Evolutionary conservation across 2,888 invertebrate genomes (phyloP).

Genomic region (Lasioglossum leucozonium): DNA sequence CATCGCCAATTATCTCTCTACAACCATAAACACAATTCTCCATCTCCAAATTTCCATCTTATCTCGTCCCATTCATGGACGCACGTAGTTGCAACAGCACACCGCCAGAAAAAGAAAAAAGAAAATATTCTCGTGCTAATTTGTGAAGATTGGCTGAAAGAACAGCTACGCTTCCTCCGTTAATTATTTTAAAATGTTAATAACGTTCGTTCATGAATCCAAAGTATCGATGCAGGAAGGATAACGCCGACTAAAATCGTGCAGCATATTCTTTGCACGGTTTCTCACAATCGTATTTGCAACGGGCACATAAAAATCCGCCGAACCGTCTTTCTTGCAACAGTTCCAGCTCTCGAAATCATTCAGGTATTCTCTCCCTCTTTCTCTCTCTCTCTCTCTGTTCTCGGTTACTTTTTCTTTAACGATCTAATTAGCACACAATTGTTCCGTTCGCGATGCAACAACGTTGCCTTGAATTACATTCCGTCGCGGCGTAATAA

Average conservation of each 20-base stretch:
- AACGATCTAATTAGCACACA: conserved; percentile 50
- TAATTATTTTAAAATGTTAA: not conserved
- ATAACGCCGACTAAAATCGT: not conserved
- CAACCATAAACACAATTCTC: not conserved
- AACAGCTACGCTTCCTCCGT: not conserved
- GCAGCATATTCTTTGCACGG: not conserved
- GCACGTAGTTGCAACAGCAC: not conserved
- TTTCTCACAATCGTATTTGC: not conserved
- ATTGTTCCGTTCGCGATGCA: not conserved
- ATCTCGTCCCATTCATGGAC: not conserved
- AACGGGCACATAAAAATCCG: not conserved
- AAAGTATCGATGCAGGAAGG: not conserved
- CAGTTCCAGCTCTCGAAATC: not conserved
- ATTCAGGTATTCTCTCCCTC: not conserved
- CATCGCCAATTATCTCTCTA: not conserved
- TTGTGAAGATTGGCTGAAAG: not conserved
- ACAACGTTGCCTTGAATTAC: conserved; percentile 20
- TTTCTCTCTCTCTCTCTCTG: not conserved
- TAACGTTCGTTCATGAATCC: not conserved
- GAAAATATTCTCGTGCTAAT: not conserved
- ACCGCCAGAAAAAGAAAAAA: not conserved
- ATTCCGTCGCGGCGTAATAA: conserved; percentile 18
- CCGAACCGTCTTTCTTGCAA: not conserved
- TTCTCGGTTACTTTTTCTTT: conserved; percentile 11
- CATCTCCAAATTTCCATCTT: conserved; percentile 6